Percentiles rank a stretch among this genome's conserved stretches.
These are phyloP conservation scores for Solenodon paradoxus DNA, from an alignment of 2,113 vertebrate genomes.

Conservation along the genomic window DNA sequence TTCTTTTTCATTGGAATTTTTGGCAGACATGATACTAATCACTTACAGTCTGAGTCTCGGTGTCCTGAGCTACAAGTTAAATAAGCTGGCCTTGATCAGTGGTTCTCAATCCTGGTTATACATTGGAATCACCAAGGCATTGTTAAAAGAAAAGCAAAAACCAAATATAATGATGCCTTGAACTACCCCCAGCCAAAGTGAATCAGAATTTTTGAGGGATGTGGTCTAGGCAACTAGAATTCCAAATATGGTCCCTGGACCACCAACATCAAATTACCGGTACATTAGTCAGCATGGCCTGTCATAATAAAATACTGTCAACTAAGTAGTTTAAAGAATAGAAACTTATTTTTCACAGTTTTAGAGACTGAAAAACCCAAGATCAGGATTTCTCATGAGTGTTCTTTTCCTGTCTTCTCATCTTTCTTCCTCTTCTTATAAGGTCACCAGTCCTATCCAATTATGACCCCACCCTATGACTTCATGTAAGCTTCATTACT, in stretches of 20 bases:
- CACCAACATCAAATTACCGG: neutral
- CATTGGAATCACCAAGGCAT: neutral
- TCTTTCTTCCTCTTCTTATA: neutral
- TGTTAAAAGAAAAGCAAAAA: neutral
- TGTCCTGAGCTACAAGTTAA: neutral
- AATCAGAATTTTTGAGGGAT: neutral
- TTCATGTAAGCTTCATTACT: neutral
- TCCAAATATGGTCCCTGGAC: neutral
- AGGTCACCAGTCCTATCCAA: neutral
- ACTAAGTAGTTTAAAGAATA: neutral
- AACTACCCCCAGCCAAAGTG: neutral
- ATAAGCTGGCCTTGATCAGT: neutral
- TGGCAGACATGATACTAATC: neutral
- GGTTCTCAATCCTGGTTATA: neutral
- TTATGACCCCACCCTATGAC: neutral
- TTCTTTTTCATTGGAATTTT: neutral
- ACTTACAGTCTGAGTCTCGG: neutral
- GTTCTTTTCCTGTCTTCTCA: neutral
- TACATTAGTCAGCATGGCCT: neutral
- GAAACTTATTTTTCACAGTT: neutral
- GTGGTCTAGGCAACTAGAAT: neutral
- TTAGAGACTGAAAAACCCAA: neutral
- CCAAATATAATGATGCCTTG: neutral
- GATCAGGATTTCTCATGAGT: neutral
- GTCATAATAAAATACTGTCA: neutral